Percentiles rank a stretch among this genome's conserved stretches.
Evolutionary conservation across 1,140 invertebrate genomes (phyloP).

Genomic region (Drosophila simulans): DNA sequence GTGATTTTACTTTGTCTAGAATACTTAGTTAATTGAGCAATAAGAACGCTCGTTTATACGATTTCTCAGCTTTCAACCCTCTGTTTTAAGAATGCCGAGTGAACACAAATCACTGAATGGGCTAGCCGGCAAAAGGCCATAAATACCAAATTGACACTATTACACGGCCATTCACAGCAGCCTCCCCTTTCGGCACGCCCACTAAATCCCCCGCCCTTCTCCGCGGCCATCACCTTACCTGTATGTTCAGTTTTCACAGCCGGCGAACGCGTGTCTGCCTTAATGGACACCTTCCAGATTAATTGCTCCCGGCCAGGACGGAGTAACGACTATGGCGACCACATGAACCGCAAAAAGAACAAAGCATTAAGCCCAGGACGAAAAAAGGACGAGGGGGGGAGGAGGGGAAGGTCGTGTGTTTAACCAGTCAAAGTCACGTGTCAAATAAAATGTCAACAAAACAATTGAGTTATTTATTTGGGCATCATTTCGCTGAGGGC

Average conservation of each 20-base stretch:
- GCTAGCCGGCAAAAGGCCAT: constrained; percentile 52
- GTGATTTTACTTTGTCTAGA: neutral
- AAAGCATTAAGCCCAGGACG: constrained; percentile 65
- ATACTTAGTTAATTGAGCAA: neutral
- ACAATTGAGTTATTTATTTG: constrained; percentile 83
- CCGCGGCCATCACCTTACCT: constrained; percentile 11
- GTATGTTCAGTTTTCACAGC: constrained; percentile 44
- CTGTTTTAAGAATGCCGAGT: constrained; percentile 1
- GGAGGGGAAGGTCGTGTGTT: constrained; percentile 52
- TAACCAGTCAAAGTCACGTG: constrained; percentile 82
- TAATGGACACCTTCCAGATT: constrained; percentile 82
- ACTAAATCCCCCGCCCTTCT: constrained; percentile 5
- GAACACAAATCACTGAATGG: constrained; percentile 69
- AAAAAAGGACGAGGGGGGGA: neutral
- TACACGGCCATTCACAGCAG: constrained; percentile 54
- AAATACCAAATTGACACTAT: constrained; percentile 81
- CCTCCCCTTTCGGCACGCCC: neutral
- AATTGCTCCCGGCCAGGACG: constrained; percentile 62
- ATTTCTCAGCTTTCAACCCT: neutral
- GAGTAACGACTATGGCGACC: constrained; percentile 50
- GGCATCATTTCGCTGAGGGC: constrained; percentile 44
- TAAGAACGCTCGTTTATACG: neutral
- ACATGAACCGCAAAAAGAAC: constrained; percentile 83
- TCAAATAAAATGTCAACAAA: constrained; percentile 83
- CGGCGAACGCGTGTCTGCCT: constrained; percentile 64